Conservation (phyloP, 2,113 vertebrate genomes). For the Uropsilus gracilis region DNA sequence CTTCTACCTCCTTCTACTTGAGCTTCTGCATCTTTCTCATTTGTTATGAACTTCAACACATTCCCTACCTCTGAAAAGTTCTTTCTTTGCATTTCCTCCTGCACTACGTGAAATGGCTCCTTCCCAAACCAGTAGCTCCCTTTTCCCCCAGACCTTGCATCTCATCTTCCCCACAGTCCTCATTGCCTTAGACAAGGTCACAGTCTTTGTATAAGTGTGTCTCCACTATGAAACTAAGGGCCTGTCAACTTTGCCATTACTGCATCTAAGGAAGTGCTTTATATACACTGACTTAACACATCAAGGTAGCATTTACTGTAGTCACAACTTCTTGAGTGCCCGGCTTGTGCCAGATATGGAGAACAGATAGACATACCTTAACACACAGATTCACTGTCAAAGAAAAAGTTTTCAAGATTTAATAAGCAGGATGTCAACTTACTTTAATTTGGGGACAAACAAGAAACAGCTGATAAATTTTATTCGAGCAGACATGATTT, state of each 20-base stretch:
- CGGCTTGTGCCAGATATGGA: neutral
- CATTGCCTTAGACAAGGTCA: neutral
- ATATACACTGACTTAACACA: neutral
- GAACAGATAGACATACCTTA: neutral
- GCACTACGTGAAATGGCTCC: neutral
- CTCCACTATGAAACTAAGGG: neutral
- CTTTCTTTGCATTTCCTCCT: neutral
- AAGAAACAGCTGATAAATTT: neutral
- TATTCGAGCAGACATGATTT: neutral
- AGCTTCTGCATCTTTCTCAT: neutral
- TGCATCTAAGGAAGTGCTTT: neutral
- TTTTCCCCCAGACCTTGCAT: neutral
- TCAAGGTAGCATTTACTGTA: neutral
- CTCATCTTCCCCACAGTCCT: neutral
- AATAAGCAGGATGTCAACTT: neutral
- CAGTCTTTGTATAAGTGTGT: neutral
- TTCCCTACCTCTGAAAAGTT: neutral
- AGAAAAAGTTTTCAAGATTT: neutral
- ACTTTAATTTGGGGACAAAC: neutral
- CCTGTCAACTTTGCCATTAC: neutral
- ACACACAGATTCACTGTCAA: neutral
- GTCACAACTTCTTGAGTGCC: neutral
- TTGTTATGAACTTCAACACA: neutral
- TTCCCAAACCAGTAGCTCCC: neutral
- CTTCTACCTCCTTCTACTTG: rapidly evolving